phyloP scores from a whole-genome alignment of 2,113 vertebrate species.

The Theropithecus gelada region DNA sequence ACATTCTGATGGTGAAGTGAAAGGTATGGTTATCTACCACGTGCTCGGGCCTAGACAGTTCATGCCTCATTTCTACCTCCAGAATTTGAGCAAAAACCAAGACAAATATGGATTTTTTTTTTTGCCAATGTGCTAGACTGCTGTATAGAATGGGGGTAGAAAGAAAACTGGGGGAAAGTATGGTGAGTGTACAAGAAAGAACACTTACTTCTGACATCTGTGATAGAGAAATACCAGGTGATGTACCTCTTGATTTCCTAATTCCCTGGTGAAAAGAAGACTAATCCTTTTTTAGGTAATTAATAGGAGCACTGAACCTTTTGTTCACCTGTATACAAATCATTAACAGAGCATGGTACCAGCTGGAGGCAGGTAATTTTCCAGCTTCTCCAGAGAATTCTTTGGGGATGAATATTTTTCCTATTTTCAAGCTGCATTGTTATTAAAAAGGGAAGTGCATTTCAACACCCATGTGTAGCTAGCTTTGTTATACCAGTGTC shows the following conservation, averaged over 20 bases:
- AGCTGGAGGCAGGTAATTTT: conserved; percentile 53
- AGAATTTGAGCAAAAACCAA: background rate
- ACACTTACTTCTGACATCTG: background rate
- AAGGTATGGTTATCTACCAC: background rate
- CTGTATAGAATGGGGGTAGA: background rate
- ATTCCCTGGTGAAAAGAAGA: conserved; percentile 14
- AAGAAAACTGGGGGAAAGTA: background rate
- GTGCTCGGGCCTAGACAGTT: background rate
- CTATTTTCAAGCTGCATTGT: conserved; percentile 3
- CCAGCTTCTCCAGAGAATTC: conserved; percentile 34
- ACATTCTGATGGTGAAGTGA: background rate
- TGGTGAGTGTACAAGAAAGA: background rate
- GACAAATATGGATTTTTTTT: background rate
- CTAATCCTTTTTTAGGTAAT: conserved; percentile 57
- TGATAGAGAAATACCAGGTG: background rate
- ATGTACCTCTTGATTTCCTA: conserved; percentile 14
- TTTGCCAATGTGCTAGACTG: background rate
- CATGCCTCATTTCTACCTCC: background rate
- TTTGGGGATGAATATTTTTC: conserved; percentile 47
- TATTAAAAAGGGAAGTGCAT: conserved; percentile 11
- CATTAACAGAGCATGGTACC: conserved; percentile 49
- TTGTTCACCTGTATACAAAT: conserved; percentile 58
- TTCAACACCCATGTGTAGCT: background rate
- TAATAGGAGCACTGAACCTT: conserved; percentile 66
- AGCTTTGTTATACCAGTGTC: background rate